Evolutionary conservation across 2,113 vertebrate genomes (phyloP), one percentile per base, ranked within the genome.

Genomic region (Sialia sialis): DNA sequence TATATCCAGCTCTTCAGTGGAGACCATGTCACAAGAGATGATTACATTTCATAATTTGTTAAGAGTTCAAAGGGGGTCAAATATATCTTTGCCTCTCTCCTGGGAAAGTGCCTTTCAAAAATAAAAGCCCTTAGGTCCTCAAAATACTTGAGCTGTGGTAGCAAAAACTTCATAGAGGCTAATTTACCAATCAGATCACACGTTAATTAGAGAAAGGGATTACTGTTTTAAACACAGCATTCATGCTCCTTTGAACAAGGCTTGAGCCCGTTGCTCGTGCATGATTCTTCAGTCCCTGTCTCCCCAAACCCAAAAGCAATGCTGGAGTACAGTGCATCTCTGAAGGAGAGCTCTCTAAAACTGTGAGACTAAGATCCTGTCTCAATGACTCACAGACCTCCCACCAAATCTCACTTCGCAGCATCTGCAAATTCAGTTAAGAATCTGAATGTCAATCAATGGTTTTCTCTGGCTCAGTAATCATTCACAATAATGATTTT

Each of bases 381-480:
- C 90, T 88, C 90, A 89, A 59, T 70, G 90, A 72, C 76, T 81
- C 43, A 2, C 92, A 94, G 94, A 92, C 94, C 95, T 94, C 90
- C 94, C 94, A 95, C 88, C 88, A 93, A 90, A 96, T 64, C 95
- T 96, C 90, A 92, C 90, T 95, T 88, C 0, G 44, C 87, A 89
- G 92, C 93, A 91, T 96, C 96, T 96, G 94, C 92, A 96, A 88
- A 95, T 88, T 96, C 92, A 90, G 89, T 80, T 88, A 89, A 95
- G 94, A 93, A 96, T 77, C 94, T 95, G 89, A 93, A 95, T 86
- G 94, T 93, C 90, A 94, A 93, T 95, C 95, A 95, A 74, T 78
- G 89, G 85, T 94, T 95, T 96, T 96, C 94, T 95, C 95, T 96
- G 96, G 95, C 95, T 95, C 95, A 96, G 92, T 95, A 94, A 95